phyloP scores from a whole-genome alignment of 2,113 vertebrate species.

The Tor tambroides region DNA sequence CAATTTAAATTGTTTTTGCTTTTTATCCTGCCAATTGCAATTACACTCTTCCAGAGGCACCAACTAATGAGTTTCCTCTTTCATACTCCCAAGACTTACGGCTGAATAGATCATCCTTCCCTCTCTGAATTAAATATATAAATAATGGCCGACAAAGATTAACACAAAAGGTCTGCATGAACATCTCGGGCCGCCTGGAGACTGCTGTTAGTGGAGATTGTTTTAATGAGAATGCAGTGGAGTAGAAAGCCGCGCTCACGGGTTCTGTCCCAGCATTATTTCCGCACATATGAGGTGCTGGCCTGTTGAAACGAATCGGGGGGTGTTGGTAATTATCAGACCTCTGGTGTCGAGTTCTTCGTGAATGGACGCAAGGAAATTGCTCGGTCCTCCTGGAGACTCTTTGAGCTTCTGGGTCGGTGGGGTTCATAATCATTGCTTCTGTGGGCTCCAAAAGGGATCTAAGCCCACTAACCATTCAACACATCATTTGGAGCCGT shows the following conservation, averaged over 20 bases:
- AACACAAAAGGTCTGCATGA: constrained; percentile 42
- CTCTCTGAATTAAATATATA: constrained; percentile 48
- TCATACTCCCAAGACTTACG: constrained; percentile 46
- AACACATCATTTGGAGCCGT: background rate
- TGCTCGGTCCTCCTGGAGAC: background rate
- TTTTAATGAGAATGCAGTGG: constrained; percentile 55
- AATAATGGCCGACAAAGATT: constrained; percentile 49
- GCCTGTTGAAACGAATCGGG: constrained; percentile 6
- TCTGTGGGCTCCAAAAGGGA: background rate
- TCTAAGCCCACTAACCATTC: background rate
- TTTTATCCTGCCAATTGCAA: constrained; percentile 55
- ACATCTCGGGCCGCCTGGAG: constrained; percentile 32
- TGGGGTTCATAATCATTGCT: background rate
- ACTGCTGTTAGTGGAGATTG: constrained; percentile 51
- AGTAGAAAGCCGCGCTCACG: constrained; percentile 48
- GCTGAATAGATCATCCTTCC: constrained; percentile 49
- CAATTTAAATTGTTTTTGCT: constrained; percentile 59
- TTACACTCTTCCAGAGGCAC: constrained; percentile 50
- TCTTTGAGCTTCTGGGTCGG: constrained; percentile 5
- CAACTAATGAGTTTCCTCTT: constrained; percentile 60
- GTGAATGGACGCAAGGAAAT: background rate
- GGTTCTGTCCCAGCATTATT: constrained; percentile 28
- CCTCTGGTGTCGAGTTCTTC: background rate
- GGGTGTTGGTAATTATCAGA: constrained; percentile 28
- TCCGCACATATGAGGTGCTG: constrained; percentile 24